Percentiles rank a stretch among this genome's conserved stretches.
Evolutionary conservation across 1,140 invertebrate genomes (phyloP).

Genomic region (Stenopsyche tienmushanensis): DNA sequence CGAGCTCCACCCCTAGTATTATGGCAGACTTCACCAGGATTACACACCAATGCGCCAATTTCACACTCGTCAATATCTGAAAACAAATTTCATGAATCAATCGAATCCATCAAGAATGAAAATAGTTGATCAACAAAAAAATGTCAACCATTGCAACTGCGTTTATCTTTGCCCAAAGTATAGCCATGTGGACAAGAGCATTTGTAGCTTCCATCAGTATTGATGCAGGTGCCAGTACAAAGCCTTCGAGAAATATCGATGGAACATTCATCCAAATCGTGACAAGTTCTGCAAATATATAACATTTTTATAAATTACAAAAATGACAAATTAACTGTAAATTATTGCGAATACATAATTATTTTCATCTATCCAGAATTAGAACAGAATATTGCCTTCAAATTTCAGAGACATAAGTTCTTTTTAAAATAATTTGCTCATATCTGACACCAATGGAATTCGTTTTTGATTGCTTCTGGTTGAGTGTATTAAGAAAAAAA

Average conservation of each 20-base stretch:
- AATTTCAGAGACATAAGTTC: background rate
- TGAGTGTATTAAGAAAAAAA: constrained; percentile 27
- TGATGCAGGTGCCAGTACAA: constrained; percentile 85
- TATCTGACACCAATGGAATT: background rate
- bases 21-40: constrained; percentile 77
- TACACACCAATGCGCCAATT: constrained; percentile 61
- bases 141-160: constrained; percentile 73
- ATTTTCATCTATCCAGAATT: background rate
- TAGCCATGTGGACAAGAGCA: constrained; percentile 89
- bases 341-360: no score
- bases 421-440: no score
- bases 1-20: constrained; percentile 87
- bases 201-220: constrained; percentile 81
- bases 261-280: constrained; percentile 86
- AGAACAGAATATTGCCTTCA: no score
- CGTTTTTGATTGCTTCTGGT: background rate
- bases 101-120: background rate
- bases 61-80: constrained; percentile 88
- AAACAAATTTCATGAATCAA: background rate
- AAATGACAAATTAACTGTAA: no score
- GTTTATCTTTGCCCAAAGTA: constrained; percentile 64
- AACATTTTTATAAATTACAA: constrained; percentile 1
- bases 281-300: constrained; percentile 62
- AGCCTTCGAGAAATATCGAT: constrained; percentile 65
- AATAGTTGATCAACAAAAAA: background rate